phyloP scores from a whole-genome alignment of 1,140 invertebrate genomes.

The Heliothis virescens region DNA sequence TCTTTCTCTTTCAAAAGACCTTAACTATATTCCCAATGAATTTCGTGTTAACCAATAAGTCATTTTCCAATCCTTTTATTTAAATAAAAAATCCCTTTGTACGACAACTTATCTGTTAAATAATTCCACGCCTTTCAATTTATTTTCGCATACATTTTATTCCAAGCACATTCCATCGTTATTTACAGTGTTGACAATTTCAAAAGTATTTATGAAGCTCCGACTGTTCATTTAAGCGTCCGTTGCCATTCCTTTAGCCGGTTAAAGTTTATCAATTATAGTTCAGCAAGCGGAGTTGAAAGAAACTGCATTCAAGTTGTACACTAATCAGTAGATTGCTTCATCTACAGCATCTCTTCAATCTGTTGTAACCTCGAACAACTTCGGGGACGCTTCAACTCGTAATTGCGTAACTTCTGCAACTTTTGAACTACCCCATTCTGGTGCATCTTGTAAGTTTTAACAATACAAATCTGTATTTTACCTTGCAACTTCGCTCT shows the following conservation, averaged over 20 bases:
- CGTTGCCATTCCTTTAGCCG: no score
- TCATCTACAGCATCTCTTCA: slow-evolving; percentile 16
- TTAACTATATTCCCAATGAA: no score
- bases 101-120: no score
- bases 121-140: not conserved
- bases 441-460: slow-evolving; percentile 40
- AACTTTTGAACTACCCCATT: slow-evolving; percentile 36
- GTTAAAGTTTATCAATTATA: no score
- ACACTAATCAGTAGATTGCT: slow-evolving; percentile 26
- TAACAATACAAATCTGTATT: slow-evolving; percentile 45
- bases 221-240: not conserved
- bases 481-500: slow-evolving; percentile 43
- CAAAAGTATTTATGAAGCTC: not conserved
- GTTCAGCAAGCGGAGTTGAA: no score
- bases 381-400: not conserved
- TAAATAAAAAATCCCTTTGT: no score
- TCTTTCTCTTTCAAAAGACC: not conserved
- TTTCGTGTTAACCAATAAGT: no score
- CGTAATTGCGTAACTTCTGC: slow-evolving; percentile 20
- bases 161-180: not conserved
- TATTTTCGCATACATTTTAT: slow-evolving; percentile 4
- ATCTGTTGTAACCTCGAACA: slow-evolving; percentile 17
- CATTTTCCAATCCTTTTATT: no score
- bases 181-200: slow-evolving; percentile 1
- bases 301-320: not conserved